phyloP scores from a whole-genome alignment of 2,113 vertebrate species.

The Indicator maculatus region DNA sequence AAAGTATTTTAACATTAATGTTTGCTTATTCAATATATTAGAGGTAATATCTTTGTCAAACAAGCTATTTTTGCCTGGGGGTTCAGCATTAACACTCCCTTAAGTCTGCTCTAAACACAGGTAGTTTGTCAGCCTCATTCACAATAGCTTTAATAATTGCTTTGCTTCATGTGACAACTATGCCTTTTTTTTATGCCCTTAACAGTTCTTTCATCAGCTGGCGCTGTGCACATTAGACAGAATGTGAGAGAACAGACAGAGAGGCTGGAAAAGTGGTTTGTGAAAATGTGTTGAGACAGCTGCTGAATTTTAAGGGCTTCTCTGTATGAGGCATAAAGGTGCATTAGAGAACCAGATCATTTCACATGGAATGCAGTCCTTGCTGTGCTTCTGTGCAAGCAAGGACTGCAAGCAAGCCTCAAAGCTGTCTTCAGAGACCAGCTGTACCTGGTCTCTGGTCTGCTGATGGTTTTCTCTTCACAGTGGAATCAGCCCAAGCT shows the following conservation, averaged over 20 bases:
- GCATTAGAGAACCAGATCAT: background rate
- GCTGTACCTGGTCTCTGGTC: background rate
- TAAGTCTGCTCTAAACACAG: slow-evolving; percentile 54
- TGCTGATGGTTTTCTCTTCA: no score
- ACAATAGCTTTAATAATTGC: slow-evolving; percentile 32
- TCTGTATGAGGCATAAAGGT: background rate
- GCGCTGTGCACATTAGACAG: background rate
- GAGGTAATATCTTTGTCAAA: slow-evolving; percentile 64
- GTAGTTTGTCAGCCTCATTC: background rate
- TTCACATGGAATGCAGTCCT: background rate
- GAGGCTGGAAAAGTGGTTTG: background rate
- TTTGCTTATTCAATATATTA: slow-evolving; percentile 53
- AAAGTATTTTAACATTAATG: slow-evolving; percentile 59
- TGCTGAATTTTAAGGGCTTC: background rate
- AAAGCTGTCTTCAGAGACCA: background rate
- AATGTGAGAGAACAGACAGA: background rate
- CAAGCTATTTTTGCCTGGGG: slow-evolving; percentile 54
- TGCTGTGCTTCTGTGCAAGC: background rate
- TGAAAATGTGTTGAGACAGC: background rate
- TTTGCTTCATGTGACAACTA: slow-evolving; percentile 6
- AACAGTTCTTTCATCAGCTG: background rate
- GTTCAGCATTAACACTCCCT: slow-evolving; percentile 57
- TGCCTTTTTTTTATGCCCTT: slow-evolving; percentile 42
- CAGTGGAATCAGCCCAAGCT: background rate
- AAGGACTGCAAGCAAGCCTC: background rate